Base-by-base conservation (phyloP, 2,797 vertebrate species). In the Chanos chanos region DNA sequence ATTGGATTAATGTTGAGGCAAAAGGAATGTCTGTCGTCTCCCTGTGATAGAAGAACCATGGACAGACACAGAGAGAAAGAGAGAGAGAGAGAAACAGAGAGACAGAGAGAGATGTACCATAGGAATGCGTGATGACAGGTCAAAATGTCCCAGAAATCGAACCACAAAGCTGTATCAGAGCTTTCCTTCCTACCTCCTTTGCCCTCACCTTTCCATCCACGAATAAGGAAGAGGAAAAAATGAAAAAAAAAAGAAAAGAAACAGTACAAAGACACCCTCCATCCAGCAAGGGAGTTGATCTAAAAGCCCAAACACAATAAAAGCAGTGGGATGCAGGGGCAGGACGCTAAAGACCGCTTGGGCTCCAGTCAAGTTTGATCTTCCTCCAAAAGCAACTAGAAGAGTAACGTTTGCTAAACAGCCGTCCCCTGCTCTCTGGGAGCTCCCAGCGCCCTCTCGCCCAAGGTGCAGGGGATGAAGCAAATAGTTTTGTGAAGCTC, bases 1-100 rank as follows among this genome's bases (percentile, higher is more conserved):
- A 93, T 91, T 92, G 91, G 91, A 94, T 94, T 93, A 92, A 91
- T 91, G 84, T 81, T 86, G 57, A 66, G 53, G 82, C 81, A 83
- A 80, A 77, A 89, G 86, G 89, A 93, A 93, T 91, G 89, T 86
- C 81, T 90, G 80, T 86, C 68, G 57, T 86, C 77, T 65, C n/a
- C n/a, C n/a, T n/a, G n/a, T n/a, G n/a, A n/a, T n/a, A n/a, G n/a
- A n/a, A n/a, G n/a, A n/a, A n/a, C n/a, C n/a, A n/a, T n/a, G n/a
- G n/a, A n/a, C n/a, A n/a, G n/a, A n/a, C 44, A 37, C 45, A 33
- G 24, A 13, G 5, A 28, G 16, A 31, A 49, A 44, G 47, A 33
- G 58, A 50, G 21, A 33, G 68, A 56, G n/a, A n/a, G n/a, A n/a
- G n/a, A n/a, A 44, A 37, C 45, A 33, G 24, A 13, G 5, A 28